A percentile compares a stretch with the other conserved stretches of the same genome.
These are phyloP conservation scores for Trichomalopsis sarcophagae DNA, from an alignment of 1,140 invertebrate genomes.

Conservation along the genomic window DNA sequence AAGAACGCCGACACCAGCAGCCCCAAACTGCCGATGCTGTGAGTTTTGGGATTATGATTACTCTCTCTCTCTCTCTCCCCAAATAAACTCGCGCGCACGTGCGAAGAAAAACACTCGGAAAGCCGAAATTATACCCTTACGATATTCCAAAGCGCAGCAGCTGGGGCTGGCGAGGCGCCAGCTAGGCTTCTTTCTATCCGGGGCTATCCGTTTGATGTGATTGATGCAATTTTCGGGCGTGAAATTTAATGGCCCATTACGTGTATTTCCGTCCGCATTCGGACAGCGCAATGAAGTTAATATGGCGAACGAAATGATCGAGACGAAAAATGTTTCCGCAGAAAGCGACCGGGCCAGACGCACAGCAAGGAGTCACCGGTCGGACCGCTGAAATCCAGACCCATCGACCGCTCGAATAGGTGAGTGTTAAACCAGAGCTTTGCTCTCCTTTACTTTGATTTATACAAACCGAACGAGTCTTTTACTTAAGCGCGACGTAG, in stretches of 20 bases:
- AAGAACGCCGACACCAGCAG: constrained; percentile 9
- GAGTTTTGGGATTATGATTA: too few relatives aligned
- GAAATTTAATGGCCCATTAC: background rate
- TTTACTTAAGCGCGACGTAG: background rate
- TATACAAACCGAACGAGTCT: background rate
- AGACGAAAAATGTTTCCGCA: constrained; percentile 26
- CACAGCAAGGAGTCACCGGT: constrained; percentile 22
- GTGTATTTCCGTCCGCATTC: too few relatives aligned
- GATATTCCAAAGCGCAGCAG: constrained; percentile 2
- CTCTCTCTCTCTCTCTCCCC: background rate
- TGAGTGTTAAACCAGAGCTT: constrained; percentile 47
- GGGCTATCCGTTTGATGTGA: background rate
- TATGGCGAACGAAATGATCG: background rate
- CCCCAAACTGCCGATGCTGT: constrained; percentile 43
- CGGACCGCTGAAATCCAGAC: constrained; percentile 57
- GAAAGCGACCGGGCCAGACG: constrained; percentile 54
- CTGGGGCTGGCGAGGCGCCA: background rate
- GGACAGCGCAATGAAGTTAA: too few relatives aligned
- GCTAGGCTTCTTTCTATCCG: background rate
- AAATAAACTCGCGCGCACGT: background rate
- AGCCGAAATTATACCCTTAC: background rate
- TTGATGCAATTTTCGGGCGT: background rate
- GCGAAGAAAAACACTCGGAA: background rate
- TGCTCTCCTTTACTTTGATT: constrained; percentile 27
- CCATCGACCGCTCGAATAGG: constrained; percentile 61